A percentile compares a stretch with the other conserved stretches of the same genome.
These are phyloP conservation scores for Aphrocallistes beatrix DNA, from an alignment of 37 sponge, comb jelly and placozoan species.

Conservation along the genomic window DNA sequence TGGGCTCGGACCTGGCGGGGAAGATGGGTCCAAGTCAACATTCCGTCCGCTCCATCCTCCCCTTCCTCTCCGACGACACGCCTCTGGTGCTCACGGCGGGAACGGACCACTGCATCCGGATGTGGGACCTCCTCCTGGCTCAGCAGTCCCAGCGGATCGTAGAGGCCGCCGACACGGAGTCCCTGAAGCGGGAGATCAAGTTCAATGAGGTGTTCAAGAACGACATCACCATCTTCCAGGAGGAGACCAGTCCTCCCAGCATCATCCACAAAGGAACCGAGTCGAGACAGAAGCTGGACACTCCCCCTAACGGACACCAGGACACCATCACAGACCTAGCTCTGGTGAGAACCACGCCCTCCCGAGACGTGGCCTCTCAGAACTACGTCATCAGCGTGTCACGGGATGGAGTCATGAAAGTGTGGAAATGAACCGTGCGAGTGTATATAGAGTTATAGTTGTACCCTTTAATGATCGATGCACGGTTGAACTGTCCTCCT, in stretches of 20 bases:
- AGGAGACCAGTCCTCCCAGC: neutral
- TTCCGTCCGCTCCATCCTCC: slow-evolving; percentile 30
- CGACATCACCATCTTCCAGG: neutral
- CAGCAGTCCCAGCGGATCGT: slow-evolving; percentile 34
- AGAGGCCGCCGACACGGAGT: slow-evolving; percentile 19
- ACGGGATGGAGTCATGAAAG: slow-evolving; percentile 60
- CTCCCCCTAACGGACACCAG: slow-evolving; percentile 39
- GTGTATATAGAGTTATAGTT: too few relatives aligned
- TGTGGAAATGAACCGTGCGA: slow-evolving; percentile 65
- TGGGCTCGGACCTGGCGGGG: slow-evolving; percentile 32
- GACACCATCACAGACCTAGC: slow-evolving; percentile 68
- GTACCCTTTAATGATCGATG: too few relatives aligned
- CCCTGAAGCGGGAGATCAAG: slow-evolving; percentile 22
- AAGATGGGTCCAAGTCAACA: slow-evolving; percentile 21
- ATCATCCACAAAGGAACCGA: slow-evolving; percentile 23
- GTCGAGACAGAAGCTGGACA: neutral
- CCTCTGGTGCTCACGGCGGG: slow-evolving; percentile 58
- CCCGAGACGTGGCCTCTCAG: neutral
- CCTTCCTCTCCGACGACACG: slow-evolving; percentile 33
- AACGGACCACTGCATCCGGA: slow-evolving; percentile 48
- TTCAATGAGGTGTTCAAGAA: slow-evolving; percentile 16
- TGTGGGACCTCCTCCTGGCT: slow-evolving; percentile 58
- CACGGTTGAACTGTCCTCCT: too few relatives aligned
- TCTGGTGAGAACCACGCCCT: slow-evolving; percentile 35
- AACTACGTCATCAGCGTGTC: slow-evolving; percentile 53